A percentile compares a stretch with the other conserved stretches of the same genome.
Conservation (phyloP, 2,113 vertebrate species). For the Petromus typicus region DNA sequence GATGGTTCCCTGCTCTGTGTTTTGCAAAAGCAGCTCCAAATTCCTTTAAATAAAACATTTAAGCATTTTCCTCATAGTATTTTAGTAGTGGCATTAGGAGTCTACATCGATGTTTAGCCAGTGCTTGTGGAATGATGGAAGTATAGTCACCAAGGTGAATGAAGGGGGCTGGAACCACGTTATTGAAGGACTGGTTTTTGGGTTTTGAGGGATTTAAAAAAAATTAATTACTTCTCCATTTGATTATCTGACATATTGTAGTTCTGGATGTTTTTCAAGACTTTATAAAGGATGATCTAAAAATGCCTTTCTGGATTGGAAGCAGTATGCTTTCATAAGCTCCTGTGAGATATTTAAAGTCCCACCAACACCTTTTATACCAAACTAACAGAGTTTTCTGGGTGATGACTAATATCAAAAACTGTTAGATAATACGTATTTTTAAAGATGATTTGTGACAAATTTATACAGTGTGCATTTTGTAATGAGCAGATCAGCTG, state of each 20-base stretch:
- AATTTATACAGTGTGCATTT: not conserved
- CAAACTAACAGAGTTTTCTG: conserved; percentile 9
- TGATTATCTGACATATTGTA: not conserved
- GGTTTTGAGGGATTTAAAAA: not conserved
- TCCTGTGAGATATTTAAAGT: not conserved
- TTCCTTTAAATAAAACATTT: conserved; percentile 47
- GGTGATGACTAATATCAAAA: conserved; percentile 40
- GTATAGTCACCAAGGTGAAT: not conserved
- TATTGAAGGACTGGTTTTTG: not conserved
- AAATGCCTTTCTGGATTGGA: not conserved
- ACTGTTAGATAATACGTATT: not conserved
- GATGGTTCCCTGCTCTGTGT: not conserved
- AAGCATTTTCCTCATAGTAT: not conserved
- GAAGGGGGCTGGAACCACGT: not conserved
- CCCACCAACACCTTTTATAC: not conserved
- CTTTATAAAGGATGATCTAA: not conserved
- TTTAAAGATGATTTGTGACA: conserved; percentile 1
- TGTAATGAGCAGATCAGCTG: conserved; percentile 5
- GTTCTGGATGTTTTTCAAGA: conserved; percentile 38
- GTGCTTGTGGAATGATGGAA: not conserved
- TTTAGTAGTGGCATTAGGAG: conserved; percentile 55
- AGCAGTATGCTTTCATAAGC: not conserved
- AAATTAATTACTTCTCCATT: conserved; percentile 25
- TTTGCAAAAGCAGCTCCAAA: conserved; percentile 50
- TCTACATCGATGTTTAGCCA: not conserved